Conservation (phyloP, 2,113 vertebrate genomes). For the Furnarius figulus region DNA sequence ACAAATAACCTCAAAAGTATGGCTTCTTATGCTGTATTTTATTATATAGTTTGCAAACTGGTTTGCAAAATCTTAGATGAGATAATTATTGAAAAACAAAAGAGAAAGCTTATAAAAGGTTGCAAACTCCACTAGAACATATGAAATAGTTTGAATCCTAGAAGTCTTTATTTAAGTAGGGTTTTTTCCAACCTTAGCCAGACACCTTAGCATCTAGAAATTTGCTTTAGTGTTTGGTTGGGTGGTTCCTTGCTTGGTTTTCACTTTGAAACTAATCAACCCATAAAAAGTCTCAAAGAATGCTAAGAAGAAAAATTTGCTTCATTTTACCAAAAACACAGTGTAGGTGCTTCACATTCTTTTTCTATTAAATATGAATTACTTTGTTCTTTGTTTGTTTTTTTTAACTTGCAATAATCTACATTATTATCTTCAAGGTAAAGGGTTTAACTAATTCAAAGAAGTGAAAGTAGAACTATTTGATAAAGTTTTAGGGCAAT, state of each 20-base stretch:
- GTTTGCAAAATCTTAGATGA: not conserved
- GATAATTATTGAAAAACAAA: not conserved
- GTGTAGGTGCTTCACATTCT: not conserved
- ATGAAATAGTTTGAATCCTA: not conserved
- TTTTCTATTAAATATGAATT: not conserved
- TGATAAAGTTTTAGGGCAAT: not conserved
- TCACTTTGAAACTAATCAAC: not conserved
- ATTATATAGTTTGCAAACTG: not conserved
- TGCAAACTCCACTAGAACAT: not conserved
- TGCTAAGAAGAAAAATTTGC: not conserved
- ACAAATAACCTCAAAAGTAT: not conserved
- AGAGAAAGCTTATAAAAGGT: not conserved
- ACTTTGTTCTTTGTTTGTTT: not conserved
- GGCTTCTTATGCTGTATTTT: not conserved
- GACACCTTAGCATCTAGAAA: not conserved
- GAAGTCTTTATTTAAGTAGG: not conserved
- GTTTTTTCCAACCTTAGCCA: not conserved
- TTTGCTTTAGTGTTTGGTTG: not conserved
- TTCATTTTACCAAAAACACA: not conserved
- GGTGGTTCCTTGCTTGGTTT: not conserved
- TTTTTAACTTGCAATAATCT: not conserved
- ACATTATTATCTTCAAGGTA: not conserved
- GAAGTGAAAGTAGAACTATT: not conserved
- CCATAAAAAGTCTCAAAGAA: not conserved
- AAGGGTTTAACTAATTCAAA: not conserved